Base-by-base conservation (phyloP, 2,888 invertebrate species). In the Caenorhabditis virilis region DNA sequence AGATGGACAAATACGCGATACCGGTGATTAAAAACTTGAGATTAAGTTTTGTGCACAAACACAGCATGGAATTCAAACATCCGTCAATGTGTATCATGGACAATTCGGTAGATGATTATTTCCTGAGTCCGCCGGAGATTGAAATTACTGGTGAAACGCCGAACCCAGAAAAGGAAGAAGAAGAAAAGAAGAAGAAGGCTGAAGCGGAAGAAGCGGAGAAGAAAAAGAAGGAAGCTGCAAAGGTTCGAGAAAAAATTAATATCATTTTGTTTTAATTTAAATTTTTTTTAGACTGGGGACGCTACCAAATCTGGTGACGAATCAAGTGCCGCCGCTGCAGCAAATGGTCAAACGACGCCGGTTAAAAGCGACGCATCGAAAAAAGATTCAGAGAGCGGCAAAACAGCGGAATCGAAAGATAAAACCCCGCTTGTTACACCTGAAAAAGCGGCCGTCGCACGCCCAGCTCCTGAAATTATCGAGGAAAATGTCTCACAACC, bases 121-220 rank as follows among this genome's bases (percentile, higher is more conserved):
- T 43, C 43, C 16, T 66, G n/a, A 0, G 15, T 1, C 30, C 66
- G 33, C 57, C 66, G 7, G 56, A 56, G 2, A 49, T 66, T 42
- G 60, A 60, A 30, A 27, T 61, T 20, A 66, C 57, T 15, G 52
- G 49, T 13, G 33, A 20, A 11, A 26, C 48, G 33, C 43, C 48
- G 4, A 33, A 30, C 16, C 25, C 46, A 4, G 26, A 16, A 15
- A 49, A 48, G 3, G 54, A 43, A 7, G 33, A 58, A 18, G 30
- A 43, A 1, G 57, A 55, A 42, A 42, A 33, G 18, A 26, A 35
- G 13, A 43, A 59, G 38, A 23, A 22, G 26, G 48, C 30, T 6
- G 26, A 48, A 30, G 39, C 47, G 38, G 48, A 53, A 43, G 46
- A 49, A 15, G 42, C 47, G 5, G 39, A 25, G 1, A 45, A 52